Evolutionary conservation across 2,797 vertebrate genomes (phyloP), one percentile per base, ranked within the genome.

Genomic region (Anableps anableps): DNA sequence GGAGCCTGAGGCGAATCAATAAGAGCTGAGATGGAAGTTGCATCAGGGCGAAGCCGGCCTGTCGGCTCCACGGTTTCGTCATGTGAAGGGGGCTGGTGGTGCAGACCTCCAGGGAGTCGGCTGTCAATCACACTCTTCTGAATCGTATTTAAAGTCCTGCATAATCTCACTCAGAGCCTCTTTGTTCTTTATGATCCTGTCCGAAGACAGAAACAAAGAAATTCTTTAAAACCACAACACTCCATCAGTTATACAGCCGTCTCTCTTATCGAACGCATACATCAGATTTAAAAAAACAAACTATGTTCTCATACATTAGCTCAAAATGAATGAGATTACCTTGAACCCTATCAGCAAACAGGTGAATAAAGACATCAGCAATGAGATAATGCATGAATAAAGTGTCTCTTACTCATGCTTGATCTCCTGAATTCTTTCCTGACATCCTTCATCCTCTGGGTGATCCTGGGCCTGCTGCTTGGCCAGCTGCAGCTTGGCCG

Each of bases 121-220:
- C 78, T 70, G 88, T 96, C 94, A 98, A 89, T 97, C 96, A 17
- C 87, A 93, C 91, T 98, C 97, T 93, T 99, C 98, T 0, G 97
- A 97, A 94, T 99, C 98, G 77, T 97, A 99, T 94, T 97, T 99
- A 91, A 99, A 96, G 90, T 99, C 98, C 94, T 98, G 97, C 94
- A 99, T 97, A 95, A 98, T 97, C 94, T 99, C 97, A 85, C 97
- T 97, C 96, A 99, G 95, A 89, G 95, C 96, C 89, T 98, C 97
- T 89, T 97, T 97, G 95, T 96, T 99, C 96, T 98, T 98, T 95
- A 98, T 98, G 95, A 99, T 96, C 93, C 98, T 99, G 95, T 36
- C 78, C 3, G 47, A 77, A 5, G 3, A 47, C 41, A 48, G 11
- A 76, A 78, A 83, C 11, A 62, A 26, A 60, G 29, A 51, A 36